phyloP scores from a whole-genome alignment of 1,140 invertebrate species.

The Pseudomyrmex dendroicus region DNA sequence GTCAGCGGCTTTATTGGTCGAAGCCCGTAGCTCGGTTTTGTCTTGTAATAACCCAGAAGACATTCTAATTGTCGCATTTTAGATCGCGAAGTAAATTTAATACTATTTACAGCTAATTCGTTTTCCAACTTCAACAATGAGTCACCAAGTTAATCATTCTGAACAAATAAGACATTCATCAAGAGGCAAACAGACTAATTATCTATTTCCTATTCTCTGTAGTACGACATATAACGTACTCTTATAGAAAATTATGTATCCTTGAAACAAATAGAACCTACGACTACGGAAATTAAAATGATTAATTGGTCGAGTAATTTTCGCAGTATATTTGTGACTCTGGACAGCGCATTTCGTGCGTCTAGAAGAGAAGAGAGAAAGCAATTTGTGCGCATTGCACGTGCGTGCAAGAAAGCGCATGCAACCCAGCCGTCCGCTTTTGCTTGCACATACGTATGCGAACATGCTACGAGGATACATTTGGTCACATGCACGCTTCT shows the following conservation, averaged over 20 bases:
- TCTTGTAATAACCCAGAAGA: conserved; percentile 28
- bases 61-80: conserved; percentile 46
- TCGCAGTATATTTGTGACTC: not conserved
- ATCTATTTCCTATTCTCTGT: too few relatives aligned
- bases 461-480: conserved; percentile 22
- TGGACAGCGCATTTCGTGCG: too few relatives aligned
- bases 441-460: not conserved
- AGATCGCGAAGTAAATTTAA: conserved; percentile 3
- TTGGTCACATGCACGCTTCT: conserved; percentile 41
- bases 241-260: not conserved
- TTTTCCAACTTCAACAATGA: not conserved
- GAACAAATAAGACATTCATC: not conserved
- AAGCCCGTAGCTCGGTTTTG: conserved; percentile 38
- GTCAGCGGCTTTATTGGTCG: conserved; percentile 21
- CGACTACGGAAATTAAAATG: not conserved
- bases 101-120: conserved; percentile 15
- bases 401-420: not conserved
- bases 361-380: not conserved
- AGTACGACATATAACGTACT: too few relatives aligned
- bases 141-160: not conserved
- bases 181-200: not conserved
- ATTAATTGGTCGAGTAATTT: not conserved
- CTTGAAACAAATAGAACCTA: not conserved
- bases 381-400: not conserved
- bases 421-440: conserved; percentile 7